phyloP scores from a whole-genome alignment of 2,113 vertebrate species.

The Rhinolophus sinicus region DNA sequence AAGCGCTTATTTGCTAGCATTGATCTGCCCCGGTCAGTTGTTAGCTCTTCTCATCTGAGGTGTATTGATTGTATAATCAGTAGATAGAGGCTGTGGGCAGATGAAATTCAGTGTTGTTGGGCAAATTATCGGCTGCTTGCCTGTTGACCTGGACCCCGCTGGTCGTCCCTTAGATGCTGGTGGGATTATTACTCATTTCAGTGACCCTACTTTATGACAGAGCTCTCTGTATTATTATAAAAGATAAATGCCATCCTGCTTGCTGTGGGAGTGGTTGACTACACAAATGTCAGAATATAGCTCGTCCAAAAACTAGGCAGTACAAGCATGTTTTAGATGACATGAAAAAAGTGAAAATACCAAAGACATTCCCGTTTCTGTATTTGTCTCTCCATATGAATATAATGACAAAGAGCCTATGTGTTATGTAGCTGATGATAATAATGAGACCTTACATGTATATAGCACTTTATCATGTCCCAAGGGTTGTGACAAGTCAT shows the following conservation, averaged over 20 bases:
- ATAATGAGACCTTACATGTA: background rate
- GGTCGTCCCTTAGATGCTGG: conserved; percentile 88
- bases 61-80: conserved; percentile 99
- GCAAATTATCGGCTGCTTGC: conserved; percentile 98
- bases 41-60: conserved; percentile 98
- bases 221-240: conserved; percentile 88
- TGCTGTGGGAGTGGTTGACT: conserved; percentile 82
- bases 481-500: background rate
- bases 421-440: background rate
- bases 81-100: conserved; percentile 94
- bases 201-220: conserved; percentile 86
- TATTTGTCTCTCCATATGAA: background rate
- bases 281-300: conserved; percentile 80
- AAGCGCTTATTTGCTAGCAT: conserved; percentile 99
- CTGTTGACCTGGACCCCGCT: conserved; percentile 95
- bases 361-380: background rate
- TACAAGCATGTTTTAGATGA: conserved; percentile 36
- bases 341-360: conserved; percentile 45
- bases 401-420: background rate
- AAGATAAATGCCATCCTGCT: conserved; percentile 91
- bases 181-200: conserved; percentile 90
- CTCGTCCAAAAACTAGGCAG: conserved; percentile 52
- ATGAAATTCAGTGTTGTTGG: conserved; percentile 98
- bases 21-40: conserved; percentile 99
- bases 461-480: background rate